These are phyloP conservation scores for Acanthosoma haemorrhoidale DNA, from an alignment of 2,888 invertebrate genomes.

Conservation along the genomic window DNA sequence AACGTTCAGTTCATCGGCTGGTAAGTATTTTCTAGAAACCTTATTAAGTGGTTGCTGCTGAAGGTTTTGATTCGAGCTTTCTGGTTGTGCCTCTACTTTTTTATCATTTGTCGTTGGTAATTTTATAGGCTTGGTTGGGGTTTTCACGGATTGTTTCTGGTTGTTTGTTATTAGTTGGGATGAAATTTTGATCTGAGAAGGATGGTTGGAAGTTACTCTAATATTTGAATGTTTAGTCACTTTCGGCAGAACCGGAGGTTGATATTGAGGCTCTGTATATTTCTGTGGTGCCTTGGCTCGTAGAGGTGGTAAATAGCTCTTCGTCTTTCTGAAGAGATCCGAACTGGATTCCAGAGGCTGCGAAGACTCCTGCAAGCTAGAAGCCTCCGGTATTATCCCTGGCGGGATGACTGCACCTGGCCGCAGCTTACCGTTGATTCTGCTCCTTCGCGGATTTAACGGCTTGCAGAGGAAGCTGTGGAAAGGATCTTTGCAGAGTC, in stretches of 20 bases:
- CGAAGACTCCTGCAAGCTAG: slow-evolving; percentile 13
- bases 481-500: slow-evolving; percentile 37
- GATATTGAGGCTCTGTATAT: background rate
- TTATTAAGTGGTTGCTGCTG: background rate
- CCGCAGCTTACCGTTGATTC: slow-evolving; percentile 34
- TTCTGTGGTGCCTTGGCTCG: background rate
- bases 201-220: background rate
- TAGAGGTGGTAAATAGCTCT: background rate
- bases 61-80: background rate
- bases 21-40: background rate
- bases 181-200: background rate
- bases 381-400: slow-evolving; percentile 29
- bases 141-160: background rate
- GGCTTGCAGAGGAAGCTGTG: slow-evolving; percentile 38
- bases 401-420: slow-evolving; percentile 31
- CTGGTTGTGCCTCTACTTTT: background rate
- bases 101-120: no score
- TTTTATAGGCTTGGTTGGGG: background rate
- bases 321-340: background rate
- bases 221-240: background rate
- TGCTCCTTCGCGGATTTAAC: slow-evolving; percentile 20
- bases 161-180: background rate
- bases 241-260: background rate
- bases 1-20: background rate
- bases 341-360: slow-evolving; percentile 3